Evolutionary conservation across 1,140 invertebrate genomes (phyloP).

Genomic region (Trissolcus basalis): DNA sequence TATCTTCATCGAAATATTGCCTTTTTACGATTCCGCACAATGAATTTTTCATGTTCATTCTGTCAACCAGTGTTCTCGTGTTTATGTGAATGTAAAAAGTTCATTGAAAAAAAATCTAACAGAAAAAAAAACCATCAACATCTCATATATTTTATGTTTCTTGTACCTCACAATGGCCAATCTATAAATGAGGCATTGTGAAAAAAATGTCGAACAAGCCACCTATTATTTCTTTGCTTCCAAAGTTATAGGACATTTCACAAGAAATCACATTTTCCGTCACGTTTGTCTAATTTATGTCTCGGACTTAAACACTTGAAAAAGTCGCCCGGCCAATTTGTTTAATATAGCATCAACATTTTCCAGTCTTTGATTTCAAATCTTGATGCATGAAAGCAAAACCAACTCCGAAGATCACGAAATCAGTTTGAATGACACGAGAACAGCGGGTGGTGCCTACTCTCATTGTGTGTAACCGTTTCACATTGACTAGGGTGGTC

Average conservation of each 20-base stretch:
- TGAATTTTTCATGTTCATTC: conserved; percentile 9
- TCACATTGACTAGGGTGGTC: conserved; percentile 50
- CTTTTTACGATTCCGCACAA: conserved; percentile 1
- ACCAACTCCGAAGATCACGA: conserved; percentile 32
- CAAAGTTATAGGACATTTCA: conserved; percentile 4
- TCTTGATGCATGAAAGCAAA: conserved; percentile 42
- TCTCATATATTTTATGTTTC: conserved; percentile 9
- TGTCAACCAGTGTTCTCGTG: conserved; percentile 1
- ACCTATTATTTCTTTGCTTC: conserved; percentile 5
- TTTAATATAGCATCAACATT: conserved; percentile 33
- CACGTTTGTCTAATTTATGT: conserved; percentile 29
- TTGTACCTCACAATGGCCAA: conserved; percentile 10
- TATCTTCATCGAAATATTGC: conserved; percentile 8
- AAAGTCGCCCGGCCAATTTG: conserved; percentile 62
- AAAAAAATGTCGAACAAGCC: conserved; percentile 12
- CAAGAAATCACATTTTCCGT: conserved; percentile 20
- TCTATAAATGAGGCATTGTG: conserved; percentile 16
- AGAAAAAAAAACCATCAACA: background rate
- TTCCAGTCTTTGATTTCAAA: conserved; percentile 47
- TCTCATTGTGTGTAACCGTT: conserved; percentile 60
- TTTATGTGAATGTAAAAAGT: conserved; percentile 2
- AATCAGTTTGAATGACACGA: conserved; percentile 63
- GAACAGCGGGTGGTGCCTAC: conserved; percentile 61
- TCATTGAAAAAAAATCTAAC: too few species aligned
- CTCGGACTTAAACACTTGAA: conserved; percentile 29